Evolutionary conservation across 2,888 invertebrate genomes (phyloP), one percentile per base, ranked within the genome.

Genomic region (Dione juno): DNA sequence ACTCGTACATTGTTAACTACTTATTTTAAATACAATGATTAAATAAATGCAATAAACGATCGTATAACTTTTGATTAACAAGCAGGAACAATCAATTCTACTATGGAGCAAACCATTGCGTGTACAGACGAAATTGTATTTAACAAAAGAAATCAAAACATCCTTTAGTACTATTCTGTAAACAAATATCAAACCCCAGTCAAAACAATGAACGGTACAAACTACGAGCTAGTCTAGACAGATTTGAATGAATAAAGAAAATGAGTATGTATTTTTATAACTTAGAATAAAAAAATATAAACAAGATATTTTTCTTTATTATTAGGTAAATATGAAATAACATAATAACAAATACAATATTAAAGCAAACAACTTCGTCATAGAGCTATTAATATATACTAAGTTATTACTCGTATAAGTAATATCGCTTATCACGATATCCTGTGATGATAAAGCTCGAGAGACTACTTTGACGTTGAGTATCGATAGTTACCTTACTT

Each of bases 31-130:
- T 37, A 54, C 54, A 37, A 10, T 54, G 37, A 54, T 54, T 54
- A 54, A 54, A 82, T 81, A 19, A 52, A 48, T 16, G 48, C 48
- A 80, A 80, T 78, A 80, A 83, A 82, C 77, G 79, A 79, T 80
- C 76, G 77, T 66, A 67, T 68, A 61, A 57, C 67, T 79, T 77
- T 79, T n/a, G n/a, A 80, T 79, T 75, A 75, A 77, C 79, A 77
- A 80, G 79, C 69, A 80, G 80, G 82, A 75, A 79, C 82, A 83
- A 85, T 85, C 80, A 77, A 77, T 80, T 81, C 74, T 78, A 68
- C 77, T 79, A 76, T 80, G 77, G 78, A 75, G 74, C 74, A 80
- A 81, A 83, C 79, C 77, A 66, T 82, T 79, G 81, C 82, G 82
- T 84, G 80, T 61, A 71, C 52, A 63, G 76, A 69, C 73, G 54